Base-by-base conservation (phyloP, 2,888 invertebrate genomes). In the Glyphotaelius pellucidus region DNA sequence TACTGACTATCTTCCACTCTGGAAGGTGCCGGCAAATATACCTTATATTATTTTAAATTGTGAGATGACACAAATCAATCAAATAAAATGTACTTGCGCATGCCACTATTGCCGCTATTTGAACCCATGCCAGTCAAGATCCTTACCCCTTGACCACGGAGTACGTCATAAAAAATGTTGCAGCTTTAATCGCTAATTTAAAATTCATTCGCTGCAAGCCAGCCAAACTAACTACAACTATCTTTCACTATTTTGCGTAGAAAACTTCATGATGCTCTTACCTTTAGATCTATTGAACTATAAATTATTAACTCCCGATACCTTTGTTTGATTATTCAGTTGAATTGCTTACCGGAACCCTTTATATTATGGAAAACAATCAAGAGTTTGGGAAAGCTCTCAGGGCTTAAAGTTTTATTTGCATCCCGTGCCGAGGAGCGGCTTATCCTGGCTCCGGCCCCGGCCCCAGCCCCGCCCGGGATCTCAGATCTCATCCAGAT, bases 321-420 rank as follows among this genome's bases (percentile, higher is more conserved):
- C 67, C 67, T 67, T 67, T 67, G 67, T 67, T 67, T 67, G 25
- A 67, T 67, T 25, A 67, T 67, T 67, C 67, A 67, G 67, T 67
- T 67, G 67, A 67, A 67, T 67, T 67, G 67, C 67, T 67, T 67
- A 67, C 67, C n/a, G n/a, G 67, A 67, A 67, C 25, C 47, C 88
- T 89, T 38, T 89, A 47, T 80, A 89, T 89, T 89, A 89, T 89
- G 67, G 79, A 32, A 89, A 89, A 89, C 88, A 79, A 89, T 80
- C 30, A 35, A 80, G 88, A 19, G 11, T 89, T 89, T 89, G 30
- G 79, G 80, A 79, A 47, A 89, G 88, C 88, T 89, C 79, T 80
- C 35, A n/a, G 80, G 88, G 35, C 80, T 89, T 32, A 89, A 89
- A 89, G 32, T 89, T 89, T 89, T 89, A 89, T 89, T 38, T 80